Conservation (phyloP, 2,888 invertebrate species). For the Diarsia dahlii region DNA sequence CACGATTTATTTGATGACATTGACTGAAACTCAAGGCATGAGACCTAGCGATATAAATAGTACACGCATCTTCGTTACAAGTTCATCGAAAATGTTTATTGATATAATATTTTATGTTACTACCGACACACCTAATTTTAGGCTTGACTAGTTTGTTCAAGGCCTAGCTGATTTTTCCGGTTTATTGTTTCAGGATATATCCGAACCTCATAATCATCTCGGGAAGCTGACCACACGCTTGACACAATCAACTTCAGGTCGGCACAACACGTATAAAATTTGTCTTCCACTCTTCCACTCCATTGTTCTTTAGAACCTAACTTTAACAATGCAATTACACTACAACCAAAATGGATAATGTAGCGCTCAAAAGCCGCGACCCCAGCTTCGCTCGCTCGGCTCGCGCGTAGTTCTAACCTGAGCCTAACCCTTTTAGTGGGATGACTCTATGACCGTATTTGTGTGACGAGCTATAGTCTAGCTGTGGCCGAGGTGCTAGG, state of each 20-base stretch:
- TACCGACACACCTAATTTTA: not conserved
- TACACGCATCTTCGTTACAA: slow-evolving; percentile 30
- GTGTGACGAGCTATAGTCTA: not conserved
- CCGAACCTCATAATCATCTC: not conserved
- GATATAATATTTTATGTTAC: not conserved
- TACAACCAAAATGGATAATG: not conserved
- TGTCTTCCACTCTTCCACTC: not conserved
- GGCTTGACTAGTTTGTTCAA: not conserved
- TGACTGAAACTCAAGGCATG: slow-evolving; percentile 26
- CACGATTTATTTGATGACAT: slow-evolving; percentile 30
- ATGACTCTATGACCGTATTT: not conserved
- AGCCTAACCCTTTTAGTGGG: not conserved
- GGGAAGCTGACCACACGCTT: not conserved
- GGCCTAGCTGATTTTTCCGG: not conserved
- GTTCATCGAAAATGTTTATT: slow-evolving; percentile 37
- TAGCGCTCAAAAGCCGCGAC: not conserved
- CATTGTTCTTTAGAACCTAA: not conserved
- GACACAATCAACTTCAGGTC: not conserved
- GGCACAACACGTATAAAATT: not conserved
- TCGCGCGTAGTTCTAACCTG: not conserved
- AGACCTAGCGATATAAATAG: slow-evolving; percentile 45
- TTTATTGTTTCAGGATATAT: not conserved
- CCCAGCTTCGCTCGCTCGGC: not conserved
- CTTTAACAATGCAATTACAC: not conserved
- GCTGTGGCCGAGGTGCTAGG: not conserved